Evolutionary conservation across 2,888 invertebrate genomes (phyloP).

Genomic region (Lumbricus terrestris): DNA sequence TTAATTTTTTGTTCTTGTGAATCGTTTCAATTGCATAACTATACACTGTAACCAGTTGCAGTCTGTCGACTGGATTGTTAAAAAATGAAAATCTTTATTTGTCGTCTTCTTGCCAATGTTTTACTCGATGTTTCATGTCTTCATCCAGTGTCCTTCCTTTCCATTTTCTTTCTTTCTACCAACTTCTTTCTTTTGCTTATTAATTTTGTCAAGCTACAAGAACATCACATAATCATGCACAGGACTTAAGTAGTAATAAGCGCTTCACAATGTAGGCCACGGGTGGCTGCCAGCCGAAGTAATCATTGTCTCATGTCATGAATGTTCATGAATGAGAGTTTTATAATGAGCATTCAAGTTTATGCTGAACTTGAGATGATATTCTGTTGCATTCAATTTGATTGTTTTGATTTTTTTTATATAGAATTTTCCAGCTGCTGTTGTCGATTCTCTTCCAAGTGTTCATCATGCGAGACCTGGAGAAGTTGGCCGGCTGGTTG

Average conservation of each 20-base stretch:
- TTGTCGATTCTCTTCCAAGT: constrained; percentile 87
- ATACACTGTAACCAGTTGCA: too few species aligned
- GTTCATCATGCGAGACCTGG: constrained; percentile 91
- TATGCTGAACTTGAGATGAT: background rate
- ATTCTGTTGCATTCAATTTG: background rate
- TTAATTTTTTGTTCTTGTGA: too few species aligned
- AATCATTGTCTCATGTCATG: background rate
- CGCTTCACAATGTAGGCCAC: background rate
- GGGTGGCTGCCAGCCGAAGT: too few species aligned
- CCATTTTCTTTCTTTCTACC: background rate
- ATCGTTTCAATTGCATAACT: too few species aligned
- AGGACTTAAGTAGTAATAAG: background rate
- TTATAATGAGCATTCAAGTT: background rate
- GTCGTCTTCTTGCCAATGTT: too few species aligned
- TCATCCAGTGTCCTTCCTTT: background rate
- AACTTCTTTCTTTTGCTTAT: background rate
- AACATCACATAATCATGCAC: background rate
- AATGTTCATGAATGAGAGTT: background rate
- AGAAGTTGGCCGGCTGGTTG: constrained; percentile 89
- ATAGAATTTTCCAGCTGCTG: constrained; percentile 74
- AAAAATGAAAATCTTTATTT: too few species aligned
- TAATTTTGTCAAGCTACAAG: background rate
- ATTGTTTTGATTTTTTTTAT: background rate
- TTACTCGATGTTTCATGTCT: background rate
- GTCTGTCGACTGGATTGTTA: too few species aligned